Percentiles rank a stretch among this genome's conserved stretches.
Evolutionary conservation across 1,140 invertebrate genomes (phyloP).

Genomic region (Lordiphosa mommai): DNA sequence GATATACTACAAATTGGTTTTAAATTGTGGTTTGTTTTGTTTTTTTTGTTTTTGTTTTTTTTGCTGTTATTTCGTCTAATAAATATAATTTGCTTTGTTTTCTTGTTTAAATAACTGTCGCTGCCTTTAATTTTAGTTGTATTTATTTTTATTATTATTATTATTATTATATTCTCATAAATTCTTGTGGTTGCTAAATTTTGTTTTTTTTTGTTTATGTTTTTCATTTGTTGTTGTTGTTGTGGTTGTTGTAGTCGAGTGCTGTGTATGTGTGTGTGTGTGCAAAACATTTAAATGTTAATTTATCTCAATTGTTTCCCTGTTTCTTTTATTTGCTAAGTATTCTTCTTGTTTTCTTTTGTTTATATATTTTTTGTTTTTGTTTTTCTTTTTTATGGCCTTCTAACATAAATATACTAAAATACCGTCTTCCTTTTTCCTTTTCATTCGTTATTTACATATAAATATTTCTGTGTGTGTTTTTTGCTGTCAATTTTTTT

Average conservation of each 20-base stretch:
- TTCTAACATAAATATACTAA: conserved; percentile 74
- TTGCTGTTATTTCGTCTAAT: conserved; percentile 52
- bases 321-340: conserved; percentile 75
- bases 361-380: conserved; percentile 15
- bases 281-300: conserved; percentile 75
- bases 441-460: conserved; percentile 43
- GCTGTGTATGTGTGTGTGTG: conserved; percentile 20
- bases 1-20: conserved; percentile 70
- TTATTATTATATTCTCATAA: conserved; percentile 73
- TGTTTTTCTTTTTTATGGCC: conserved; percentile 40
- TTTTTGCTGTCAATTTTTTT: conserved; percentile 15
- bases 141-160: conserved; percentile 59
- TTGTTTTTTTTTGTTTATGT: conserved; percentile 51
- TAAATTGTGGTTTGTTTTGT: conserved; percentile 14
- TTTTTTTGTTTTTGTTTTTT: conserved; percentile 15
- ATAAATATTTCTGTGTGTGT: conserved; percentile 32
- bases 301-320: conserved; percentile 76
- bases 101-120: conserved; percentile 20
- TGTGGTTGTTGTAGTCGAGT: conserved; percentile 31
- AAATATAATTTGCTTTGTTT: conserved; percentile 63
- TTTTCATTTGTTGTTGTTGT: conserved; percentile 58
- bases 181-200: conserved; percentile 78
- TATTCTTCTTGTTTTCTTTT: conserved; percentile 38
- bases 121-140: conserved; percentile 40
- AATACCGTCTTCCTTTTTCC: conserved; percentile 43